A percentile compares a stretch with the other conserved stretches of the same genome.
Conservation (phyloP, 2,113 vertebrate genomes). For the Mirounga angustirostris region DNA sequence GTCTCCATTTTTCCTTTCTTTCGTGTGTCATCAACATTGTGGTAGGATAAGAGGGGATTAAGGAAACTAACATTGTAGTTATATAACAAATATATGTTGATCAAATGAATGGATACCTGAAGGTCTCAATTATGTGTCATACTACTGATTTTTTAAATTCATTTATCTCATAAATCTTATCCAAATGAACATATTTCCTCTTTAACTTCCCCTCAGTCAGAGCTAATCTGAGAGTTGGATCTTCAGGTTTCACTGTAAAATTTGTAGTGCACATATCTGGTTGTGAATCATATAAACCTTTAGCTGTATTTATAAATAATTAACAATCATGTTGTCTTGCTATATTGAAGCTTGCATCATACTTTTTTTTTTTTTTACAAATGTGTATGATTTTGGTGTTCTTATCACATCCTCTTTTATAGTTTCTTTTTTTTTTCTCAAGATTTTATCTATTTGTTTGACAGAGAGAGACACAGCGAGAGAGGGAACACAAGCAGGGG, state of each 20-base stretch:
- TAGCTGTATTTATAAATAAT: background rate
- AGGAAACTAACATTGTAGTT: background rate
- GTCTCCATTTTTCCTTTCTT: background rate
- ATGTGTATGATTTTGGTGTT: background rate
- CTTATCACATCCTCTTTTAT: background rate
- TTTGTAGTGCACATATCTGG: background rate
- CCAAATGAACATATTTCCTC: background rate
- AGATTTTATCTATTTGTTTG: too few species aligned
- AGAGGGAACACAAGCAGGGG: too few species aligned
- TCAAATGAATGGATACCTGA: background rate
- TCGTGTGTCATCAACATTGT: background rate
- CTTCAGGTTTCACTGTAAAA: conserved; percentile 26
- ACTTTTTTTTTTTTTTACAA: background rate
- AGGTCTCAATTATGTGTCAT: background rate
- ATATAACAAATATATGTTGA: background rate
- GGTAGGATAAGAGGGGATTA: background rate
- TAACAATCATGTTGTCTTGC: background rate
- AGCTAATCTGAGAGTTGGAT: background rate
- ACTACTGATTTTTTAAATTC: background rate
- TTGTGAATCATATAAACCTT: background rate
- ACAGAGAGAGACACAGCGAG: too few species aligned
- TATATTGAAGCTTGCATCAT: background rate
- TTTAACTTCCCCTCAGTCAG: background rate
- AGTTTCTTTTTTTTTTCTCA: too few species aligned
- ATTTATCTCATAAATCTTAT: background rate